These are phyloP conservation scores for Nycticebus coucang DNA, from an alignment of 2,113 vertebrate species.

Conservation along the genomic window DNA sequence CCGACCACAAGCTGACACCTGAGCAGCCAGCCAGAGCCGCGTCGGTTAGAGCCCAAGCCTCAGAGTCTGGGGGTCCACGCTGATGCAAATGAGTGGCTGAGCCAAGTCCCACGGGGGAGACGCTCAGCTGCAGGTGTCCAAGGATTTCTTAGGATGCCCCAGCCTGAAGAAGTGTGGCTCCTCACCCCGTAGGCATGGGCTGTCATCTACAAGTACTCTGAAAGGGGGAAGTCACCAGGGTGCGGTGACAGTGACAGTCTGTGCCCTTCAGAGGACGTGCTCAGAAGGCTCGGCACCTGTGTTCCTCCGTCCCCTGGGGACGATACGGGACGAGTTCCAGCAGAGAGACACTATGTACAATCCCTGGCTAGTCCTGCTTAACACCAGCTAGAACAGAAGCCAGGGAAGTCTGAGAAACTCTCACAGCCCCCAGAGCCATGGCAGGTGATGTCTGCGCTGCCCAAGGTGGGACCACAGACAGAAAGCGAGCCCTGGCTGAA, in stretches of 20 bases:
- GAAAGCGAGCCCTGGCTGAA: fast-evolving
- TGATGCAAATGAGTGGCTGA: fast-evolving
- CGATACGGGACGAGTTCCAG: fast-evolving
- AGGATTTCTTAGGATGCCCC: fast-evolving
- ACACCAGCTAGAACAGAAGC: fast-evolving
- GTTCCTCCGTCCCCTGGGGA: fast-evolving
- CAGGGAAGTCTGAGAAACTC: fast-evolving
- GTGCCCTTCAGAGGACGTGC: fast-evolving
- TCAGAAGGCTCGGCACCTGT: fast-evolving
- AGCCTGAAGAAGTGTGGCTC: not conserved
- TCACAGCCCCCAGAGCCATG: not conserved
- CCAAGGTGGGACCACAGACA: no score
- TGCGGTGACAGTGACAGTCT: fast-evolving
- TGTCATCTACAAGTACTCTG: no score
- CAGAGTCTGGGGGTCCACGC: fast-evolving
- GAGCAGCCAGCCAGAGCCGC: not conserved
- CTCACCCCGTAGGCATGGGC: fast-evolving
- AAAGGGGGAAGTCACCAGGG: fast-evolving
- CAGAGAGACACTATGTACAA: fast-evolving
- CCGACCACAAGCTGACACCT: fast-evolving
- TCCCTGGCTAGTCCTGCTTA: fast-evolving
- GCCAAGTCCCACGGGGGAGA: no score
- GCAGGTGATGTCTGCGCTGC: fast-evolving
- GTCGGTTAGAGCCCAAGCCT: fast-evolving
- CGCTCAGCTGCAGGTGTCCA: no score